phyloP scores from a whole-genome alignment of 1,140 invertebrate species.

The Aphis craccivora region DNA sequence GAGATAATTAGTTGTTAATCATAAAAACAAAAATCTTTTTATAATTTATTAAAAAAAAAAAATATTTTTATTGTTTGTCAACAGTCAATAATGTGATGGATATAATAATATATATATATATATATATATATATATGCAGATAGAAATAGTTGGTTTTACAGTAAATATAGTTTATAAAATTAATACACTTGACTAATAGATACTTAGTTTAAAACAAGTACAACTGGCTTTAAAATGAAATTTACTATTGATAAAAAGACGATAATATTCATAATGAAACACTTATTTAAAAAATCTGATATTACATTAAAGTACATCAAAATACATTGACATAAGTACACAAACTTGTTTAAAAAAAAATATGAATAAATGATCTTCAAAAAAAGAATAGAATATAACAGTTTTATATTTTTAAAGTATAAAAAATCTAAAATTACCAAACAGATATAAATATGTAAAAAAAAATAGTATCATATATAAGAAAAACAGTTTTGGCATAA shows the following conservation, averaged over 20 bases:
- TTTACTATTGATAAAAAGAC: not conserved
- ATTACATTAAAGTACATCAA: not conserved
- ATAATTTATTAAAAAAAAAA: not conserved
- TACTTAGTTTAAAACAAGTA: not conserved
- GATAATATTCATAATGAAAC: not conserved
- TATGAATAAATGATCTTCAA: not conserved
- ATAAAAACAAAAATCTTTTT: too few relatives aligned
- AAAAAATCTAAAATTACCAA: conserved; percentile 1
- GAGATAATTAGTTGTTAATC: too few relatives aligned
- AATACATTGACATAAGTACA: not conserved
- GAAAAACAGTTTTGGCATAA: conserved; percentile 23
- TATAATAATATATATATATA: not conserved
- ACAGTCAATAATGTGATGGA: not conserved
- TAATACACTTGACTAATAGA: not conserved
- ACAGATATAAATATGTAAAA: not conserved
- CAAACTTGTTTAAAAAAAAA: not conserved
- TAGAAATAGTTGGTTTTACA: not conserved
- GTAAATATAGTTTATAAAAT: not conserved
- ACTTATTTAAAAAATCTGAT: not conserved
- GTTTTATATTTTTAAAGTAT: not conserved
- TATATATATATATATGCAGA: too few relatives aligned
- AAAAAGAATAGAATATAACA: not conserved
- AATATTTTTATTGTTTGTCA: not conserved
- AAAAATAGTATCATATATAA: not conserved
- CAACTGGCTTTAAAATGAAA: not conserved